Percentiles rank a stretch among this genome's conserved stretches.
Evolutionary conservation across 1,140 invertebrate genomes (phyloP).

Genomic region (Eriocheir sinensis): DNA sequence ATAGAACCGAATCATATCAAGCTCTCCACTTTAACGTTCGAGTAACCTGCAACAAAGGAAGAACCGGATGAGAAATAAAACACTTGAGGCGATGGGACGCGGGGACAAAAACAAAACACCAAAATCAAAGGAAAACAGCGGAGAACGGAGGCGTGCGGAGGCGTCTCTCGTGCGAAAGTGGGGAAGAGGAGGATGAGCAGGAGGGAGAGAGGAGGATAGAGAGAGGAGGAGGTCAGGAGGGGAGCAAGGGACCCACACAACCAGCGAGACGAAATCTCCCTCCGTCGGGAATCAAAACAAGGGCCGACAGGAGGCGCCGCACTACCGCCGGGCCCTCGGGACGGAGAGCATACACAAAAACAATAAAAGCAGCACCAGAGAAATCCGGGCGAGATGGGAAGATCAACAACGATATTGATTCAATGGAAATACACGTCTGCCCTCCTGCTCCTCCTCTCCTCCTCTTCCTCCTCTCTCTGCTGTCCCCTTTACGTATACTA

Average conservation of each 20-base stretch:
- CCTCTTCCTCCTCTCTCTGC: background rate
- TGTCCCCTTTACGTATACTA: background rate
- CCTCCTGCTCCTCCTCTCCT: background rate
- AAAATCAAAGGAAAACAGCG: background rate
- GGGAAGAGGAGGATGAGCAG: background rate
- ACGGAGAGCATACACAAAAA: background rate
- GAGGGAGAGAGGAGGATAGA: background rate
- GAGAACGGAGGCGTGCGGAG: background rate
- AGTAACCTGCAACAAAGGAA: background rate
- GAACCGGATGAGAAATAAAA: background rate
- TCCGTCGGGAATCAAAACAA: constrained; percentile 10
- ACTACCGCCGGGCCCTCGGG: background rate
- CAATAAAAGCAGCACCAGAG: background rate
- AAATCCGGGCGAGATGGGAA: constrained; percentile 33
- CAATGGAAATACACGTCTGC: constrained; percentile 30
- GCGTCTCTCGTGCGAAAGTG: background rate
- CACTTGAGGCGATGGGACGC: too few relatives aligned
- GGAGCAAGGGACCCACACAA: background rate
- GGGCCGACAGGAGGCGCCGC: background rate
- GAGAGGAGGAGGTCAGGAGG: background rate
- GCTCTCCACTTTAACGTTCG: too few relatives aligned
- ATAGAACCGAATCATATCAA: too few relatives aligned
- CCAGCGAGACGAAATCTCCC: background rate
- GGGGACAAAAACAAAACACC: background rate
- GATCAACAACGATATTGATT: constrained; percentile 52